These are phyloP conservation scores for Pogonomyrmex barbatus DNA, from an alignment of 1,140 invertebrate genomes.

Conservation along the genomic window DNA sequence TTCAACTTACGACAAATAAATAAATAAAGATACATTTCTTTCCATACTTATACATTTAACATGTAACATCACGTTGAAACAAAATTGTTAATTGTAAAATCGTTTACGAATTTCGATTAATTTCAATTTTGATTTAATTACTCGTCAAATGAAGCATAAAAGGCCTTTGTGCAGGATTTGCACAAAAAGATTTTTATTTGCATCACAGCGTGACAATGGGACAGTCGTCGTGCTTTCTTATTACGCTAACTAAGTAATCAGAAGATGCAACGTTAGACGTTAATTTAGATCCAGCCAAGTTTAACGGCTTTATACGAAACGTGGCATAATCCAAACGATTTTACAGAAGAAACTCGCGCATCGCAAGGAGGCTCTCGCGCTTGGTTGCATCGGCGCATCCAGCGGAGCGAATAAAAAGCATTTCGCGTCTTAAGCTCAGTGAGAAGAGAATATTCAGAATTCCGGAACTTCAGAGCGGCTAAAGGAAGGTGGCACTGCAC, in stretches of 20 bases:
- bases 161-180: not conserved
- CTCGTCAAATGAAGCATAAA: not conserved
- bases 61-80: not conserved
- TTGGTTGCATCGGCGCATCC: slow-evolving; percentile 48
- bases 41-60: not conserved
- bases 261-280: slow-evolving; percentile 28
- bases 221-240: not conserved
- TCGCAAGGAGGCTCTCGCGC: slow-evolving; percentile 19
- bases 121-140: not conserved
- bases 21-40: not conserved
- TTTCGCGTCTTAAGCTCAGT: slow-evolving; percentile 55
- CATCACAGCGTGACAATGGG: not conserved
- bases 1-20: not conserved
- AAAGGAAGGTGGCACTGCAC: slow-evolving; percentile 8
- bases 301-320: slow-evolving; percentile 28
- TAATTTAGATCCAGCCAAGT: slow-evolving; percentile 39
- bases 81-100: slow-evolving; percentile 13
- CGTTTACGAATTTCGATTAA: not conserved
- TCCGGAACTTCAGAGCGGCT: slow-evolving; percentile 49
- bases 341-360: slow-evolving; percentile 54
- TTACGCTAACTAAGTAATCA: slow-evolving; percentile 37
- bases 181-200: slow-evolving; percentile 12
- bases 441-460: slow-evolving; percentile 67
- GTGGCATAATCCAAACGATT: slow-evolving; percentile 45
- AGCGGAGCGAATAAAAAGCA: slow-evolving; percentile 60